These are phyloP conservation scores for Lagria hirta DNA, from an alignment of 2,888 invertebrate species.

Conservation along the genomic window DNA sequence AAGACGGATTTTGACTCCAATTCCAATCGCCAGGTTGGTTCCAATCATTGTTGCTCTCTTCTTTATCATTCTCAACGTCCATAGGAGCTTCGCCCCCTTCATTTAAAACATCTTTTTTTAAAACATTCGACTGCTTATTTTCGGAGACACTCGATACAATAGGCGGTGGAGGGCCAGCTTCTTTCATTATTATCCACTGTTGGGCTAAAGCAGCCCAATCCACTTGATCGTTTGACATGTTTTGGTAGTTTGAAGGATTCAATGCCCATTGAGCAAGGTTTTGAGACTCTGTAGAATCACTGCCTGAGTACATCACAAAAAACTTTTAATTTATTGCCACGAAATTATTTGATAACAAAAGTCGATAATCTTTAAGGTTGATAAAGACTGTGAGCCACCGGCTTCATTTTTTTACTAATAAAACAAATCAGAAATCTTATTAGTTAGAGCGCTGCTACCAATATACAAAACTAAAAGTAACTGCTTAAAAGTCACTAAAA, in stretches of 20 bases:
- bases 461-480: too few species aligned
- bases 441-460: too few species aligned
- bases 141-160: conserved; percentile 31
- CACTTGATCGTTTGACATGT: conserved; percentile 81
- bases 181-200: conserved; percentile 97
- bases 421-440: too few species aligned
- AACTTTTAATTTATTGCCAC: too few species aligned
- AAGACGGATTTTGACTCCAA: conserved; percentile 55
- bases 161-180: conserved; percentile 59
- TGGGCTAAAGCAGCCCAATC: conserved; percentile 97
- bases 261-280: conserved; percentile 78
- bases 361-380: too few species aligned
- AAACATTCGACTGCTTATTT: too few species aligned
- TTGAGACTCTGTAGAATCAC: conserved; percentile 58
- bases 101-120: conserved; percentile 16
- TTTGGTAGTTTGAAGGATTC: conserved; percentile 79
- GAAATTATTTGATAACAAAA: too few species aligned
- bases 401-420: too few species aligned
- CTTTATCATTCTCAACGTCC: conserved; percentile 80
- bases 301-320: conserved; percentile 63
- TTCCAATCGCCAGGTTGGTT: conserved; percentile 50
- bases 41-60: conserved; percentile 57
- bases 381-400: too few species aligned
- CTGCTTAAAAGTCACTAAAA: too few species aligned
- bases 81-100: conserved; percentile 83